phyloP scores from a whole-genome alignment of 2,113 vertebrate genomes.

The Caranx ignobilis region DNA sequence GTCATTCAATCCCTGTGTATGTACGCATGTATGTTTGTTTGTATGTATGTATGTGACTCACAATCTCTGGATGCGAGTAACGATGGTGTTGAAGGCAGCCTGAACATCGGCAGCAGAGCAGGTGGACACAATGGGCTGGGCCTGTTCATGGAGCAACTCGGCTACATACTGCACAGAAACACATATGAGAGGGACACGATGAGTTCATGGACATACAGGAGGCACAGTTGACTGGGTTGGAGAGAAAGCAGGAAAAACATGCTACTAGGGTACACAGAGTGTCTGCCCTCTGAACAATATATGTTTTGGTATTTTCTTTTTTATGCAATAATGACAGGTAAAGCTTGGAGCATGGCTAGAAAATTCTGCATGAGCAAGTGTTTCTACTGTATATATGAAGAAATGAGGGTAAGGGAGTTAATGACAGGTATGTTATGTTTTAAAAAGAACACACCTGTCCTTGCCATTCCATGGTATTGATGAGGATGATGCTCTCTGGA shows the following conservation, averaged over 20 bases:
- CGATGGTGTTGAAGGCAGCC: conserved; percentile 86
- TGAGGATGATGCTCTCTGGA: conserved; percentile 86
- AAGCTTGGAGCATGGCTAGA: neutral
- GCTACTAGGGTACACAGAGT: neutral
- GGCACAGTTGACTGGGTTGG: neutral
- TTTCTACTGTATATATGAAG: neutral
- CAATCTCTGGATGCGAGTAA: conserved; percentile 88
- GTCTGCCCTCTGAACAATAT: neutral
- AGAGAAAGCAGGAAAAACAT: conserved; percentile 19
- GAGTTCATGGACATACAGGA: conserved; percentile 21
- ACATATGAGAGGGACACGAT: conserved; percentile 48
- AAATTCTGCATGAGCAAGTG: neutral
- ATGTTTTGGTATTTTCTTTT: neutral
- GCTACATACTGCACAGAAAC: conserved; percentile 78
- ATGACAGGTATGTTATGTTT: neutral
- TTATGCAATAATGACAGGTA: conserved; percentile 1
- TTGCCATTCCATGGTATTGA: conserved; percentile 86
- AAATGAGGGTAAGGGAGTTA: conserved; percentile 14
- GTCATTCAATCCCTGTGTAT: conserved; percentile 11
- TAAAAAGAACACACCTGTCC: conserved; percentile 81
- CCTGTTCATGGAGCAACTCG: conserved; percentile 81
- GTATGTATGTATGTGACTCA: conserved; percentile 69
- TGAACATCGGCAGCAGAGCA: conserved; percentile 85
- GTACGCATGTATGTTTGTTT: neutral
- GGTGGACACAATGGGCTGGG: conserved; percentile 85